Percentiles rank a stretch among this genome's conserved stretches.
These are phyloP conservation scores for Pantherophis vulpinus DNA, from an alignment of 2,797 vertebrate species.

Conservation along the genomic window DNA sequence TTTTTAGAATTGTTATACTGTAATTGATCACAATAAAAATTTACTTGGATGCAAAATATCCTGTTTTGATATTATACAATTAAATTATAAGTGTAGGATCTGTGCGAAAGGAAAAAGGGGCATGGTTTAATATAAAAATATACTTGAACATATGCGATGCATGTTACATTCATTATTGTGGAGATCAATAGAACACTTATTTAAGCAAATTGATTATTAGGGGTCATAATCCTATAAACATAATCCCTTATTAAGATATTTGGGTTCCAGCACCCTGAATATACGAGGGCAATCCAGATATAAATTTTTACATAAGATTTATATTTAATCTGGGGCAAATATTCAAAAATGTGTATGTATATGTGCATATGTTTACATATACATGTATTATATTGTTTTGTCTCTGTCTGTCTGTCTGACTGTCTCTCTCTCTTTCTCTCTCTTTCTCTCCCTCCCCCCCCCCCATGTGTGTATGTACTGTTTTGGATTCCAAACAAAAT, in stretches of 20 bases:
- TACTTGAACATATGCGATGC: background rate
- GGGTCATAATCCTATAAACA: background rate
- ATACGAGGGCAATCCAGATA: background rate
- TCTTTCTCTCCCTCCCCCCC: fast-evolving
- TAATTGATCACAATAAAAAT: conserved; percentile 36
- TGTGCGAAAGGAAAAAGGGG: background rate
- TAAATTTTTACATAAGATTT: background rate
- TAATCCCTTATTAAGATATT: background rate
- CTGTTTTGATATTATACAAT: conserved; percentile 4
- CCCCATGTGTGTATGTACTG: background rate
- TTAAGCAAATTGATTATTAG: background rate
- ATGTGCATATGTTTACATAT: background rate
- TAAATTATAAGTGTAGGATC: conserved; percentile 11
- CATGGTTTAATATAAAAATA: background rate
- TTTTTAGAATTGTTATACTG: conserved; percentile 30
- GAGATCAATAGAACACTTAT: background rate
- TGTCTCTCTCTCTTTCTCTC: too few relatives aligned
- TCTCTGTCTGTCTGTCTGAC: background rate
- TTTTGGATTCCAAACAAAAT: background rate
- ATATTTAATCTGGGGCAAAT: background rate
- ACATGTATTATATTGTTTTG: background rate
- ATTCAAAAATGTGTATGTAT: background rate
- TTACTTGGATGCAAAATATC: background rate
- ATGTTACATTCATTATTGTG: background rate
- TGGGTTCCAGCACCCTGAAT: background rate